Evolutionary conservation across 2,888 invertebrate genomes (phyloP), one percentile per base, ranked within the genome.

Genomic region (Andrena haemorrhoa): DNA sequence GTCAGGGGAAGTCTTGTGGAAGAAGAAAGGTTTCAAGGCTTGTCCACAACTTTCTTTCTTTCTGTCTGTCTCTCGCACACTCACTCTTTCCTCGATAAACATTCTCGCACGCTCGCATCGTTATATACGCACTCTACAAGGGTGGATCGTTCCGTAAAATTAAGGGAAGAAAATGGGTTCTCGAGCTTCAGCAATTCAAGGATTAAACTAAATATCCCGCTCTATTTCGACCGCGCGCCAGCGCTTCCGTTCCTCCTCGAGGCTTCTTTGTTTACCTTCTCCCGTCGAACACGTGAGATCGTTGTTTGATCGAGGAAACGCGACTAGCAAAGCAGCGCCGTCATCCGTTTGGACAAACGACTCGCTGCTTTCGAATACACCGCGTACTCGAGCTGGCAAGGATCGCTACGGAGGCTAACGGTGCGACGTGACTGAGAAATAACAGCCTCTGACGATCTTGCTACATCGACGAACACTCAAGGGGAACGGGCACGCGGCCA

Each of bases 181-280:
- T 76, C 33, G 64, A 65, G 69, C 76, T 74, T 70, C 65, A 26
- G 77, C 77, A 66, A 77, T 70, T 83, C 77, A 47, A 77, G 73
- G 70, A 61, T 56, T 41, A 41, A 63, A 56, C 49, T 51, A 51
- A 16, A 23, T 6, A 20, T 8, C 7, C 65, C 10, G 26, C 10
- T 31, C 33, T 26, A 10, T 70, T 23, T 60, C 23, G 6, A 29
- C 41, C 26, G n/a, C 16, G 20, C 23, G 12, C 51, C 16, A 29
- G 26, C n/a, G 63, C 58, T 79, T 70, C 69, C 58, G 65, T 64
- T 47, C 64, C n/a, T 49, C 61, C 53, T 53, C 29, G 16, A 64
- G 16, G 35, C 47, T 23, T 51, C n/a, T 6, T 16, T 23, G 8
- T n/a, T 35, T 63, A 0, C 20, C 20, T 2, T 41, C 35, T 12